Evolutionary conservation across 1,140 invertebrate species (phyloP), one percentile per base, ranked within the genome.

Genomic region (Drosophila guanche): DNA sequence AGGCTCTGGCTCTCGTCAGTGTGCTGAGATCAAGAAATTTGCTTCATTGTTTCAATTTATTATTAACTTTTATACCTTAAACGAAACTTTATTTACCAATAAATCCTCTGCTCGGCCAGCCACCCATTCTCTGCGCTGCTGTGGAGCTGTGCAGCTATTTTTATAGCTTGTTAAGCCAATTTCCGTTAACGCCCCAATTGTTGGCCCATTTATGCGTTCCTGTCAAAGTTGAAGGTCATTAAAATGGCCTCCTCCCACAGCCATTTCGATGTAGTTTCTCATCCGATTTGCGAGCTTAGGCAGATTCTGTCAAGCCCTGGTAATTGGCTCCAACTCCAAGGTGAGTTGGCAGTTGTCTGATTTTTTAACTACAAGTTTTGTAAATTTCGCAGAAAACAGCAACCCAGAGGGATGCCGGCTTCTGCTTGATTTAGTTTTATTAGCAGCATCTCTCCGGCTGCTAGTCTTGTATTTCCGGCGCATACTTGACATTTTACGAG

Each of bases 21-120:
- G n/a, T 8, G 48, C 40, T 59, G 52, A 74, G 61, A 86, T 88
- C 77, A 86, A 78, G 77, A 65, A 71, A 78, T 75, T 52, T 50
- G 83, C 77, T 70, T 58, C 77, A 88, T 81, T 88, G 83, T 88
- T 86, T 88, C 77, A 88, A 86, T 88, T 86, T 86, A 81, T 86
- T 86, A 86, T 86, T 75, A 81, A 86, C 77, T 86, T 88, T 81
- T 81, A 88, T 81, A 52, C 74, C 62, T 71, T 62, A 48, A 45
- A 51, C 55, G 67, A 41, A 77, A 77, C 63, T 86, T 86, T 88
- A 86, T 86, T 88, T 83, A 88, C 83, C 81, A 86, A 86, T 86
- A 88, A 88, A 86, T n/a, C n/a, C n/a, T n/a, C n/a, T n/a, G n/a
- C n/a, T n/a, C n/a, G n/a, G n/a, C n/a, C n/a, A n/a, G n/a, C n/a